Evolutionary conservation across 2,113 vertebrate genomes (phyloP).

Genomic region (Vireo altiloquus): DNA sequence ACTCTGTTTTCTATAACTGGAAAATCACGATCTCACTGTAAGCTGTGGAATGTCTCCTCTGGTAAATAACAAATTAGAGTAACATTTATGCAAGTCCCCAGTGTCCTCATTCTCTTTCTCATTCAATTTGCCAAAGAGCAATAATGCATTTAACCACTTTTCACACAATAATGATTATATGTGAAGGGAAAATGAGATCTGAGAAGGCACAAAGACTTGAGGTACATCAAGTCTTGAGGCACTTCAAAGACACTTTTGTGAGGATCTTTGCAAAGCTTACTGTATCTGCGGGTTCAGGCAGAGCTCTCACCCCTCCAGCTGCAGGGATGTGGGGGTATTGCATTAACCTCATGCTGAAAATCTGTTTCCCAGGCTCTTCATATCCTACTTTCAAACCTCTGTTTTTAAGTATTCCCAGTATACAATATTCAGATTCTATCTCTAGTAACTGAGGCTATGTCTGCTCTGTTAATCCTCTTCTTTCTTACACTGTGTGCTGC

Average conservation of each 20-base stretch:
- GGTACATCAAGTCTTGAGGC: background rate
- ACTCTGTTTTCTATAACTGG: accelerated
- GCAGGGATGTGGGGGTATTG: background rate
- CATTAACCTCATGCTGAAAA: background rate
- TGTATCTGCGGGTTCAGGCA: accelerated
- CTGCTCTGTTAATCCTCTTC: background rate
- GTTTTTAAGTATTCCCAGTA: background rate
- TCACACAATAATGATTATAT: too few species aligned
- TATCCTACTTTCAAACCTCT: background rate
- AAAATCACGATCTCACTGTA: background rate
- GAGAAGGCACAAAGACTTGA: too few species aligned
- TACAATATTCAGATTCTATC: background rate
- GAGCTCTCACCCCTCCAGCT: background rate
- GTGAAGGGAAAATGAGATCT: background rate
- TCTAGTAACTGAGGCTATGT: background rate
- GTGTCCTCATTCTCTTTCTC: too few species aligned
- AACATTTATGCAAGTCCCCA: background rate
- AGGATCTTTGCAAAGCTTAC: background rate
- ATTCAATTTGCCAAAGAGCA: background rate
- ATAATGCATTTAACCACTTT: background rate
- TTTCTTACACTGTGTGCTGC: background rate
- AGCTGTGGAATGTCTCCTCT: background rate
- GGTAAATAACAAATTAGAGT: background rate
- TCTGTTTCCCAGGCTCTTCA: accelerated
- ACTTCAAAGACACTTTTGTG: background rate